phyloP scores from a whole-genome alignment of 1,140 invertebrate genomes.

The Macrotrachela quadricornifera region DNA sequence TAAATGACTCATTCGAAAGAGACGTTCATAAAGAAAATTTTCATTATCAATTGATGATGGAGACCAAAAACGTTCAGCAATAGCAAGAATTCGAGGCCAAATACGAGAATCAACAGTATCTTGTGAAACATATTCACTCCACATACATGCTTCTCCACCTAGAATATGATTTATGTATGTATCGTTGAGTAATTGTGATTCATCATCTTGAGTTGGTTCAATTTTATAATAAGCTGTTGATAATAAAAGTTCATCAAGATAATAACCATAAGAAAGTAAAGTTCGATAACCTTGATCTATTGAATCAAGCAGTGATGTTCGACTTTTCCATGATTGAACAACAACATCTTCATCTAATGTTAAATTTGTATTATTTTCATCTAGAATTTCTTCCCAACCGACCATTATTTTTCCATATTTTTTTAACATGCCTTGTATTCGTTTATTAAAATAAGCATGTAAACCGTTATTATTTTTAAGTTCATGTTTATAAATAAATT shows the following conservation, averaged over 20 bases:
- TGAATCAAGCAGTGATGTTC: neutral
- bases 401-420: neutral
- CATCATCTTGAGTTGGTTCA: neutral
- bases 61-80: slow-evolving; percentile 21
- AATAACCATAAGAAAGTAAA: neutral
- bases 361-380: neutral
- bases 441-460: neutral
- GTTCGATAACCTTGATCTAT: neutral
- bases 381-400: slow-evolving; percentile 1
- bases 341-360: neutral
- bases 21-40: too few species aligned
- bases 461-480: neutral
- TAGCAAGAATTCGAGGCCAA: slow-evolving; percentile 15
- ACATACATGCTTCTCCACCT: neutral
- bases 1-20: too few species aligned
- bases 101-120: too few species aligned
- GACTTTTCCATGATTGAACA: neutral
- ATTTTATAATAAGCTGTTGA: neutral
- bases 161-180: neutral
- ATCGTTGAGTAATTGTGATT: neutral
- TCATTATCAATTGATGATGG: too few species aligned
- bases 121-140: neutral
- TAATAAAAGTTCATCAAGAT: neutral
- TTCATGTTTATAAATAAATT: neutral
- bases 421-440: neutral